These are phyloP conservation scores for Oryzias sinensis DNA, from an alignment of 2,797 vertebrate species.

Conservation along the genomic window DNA sequence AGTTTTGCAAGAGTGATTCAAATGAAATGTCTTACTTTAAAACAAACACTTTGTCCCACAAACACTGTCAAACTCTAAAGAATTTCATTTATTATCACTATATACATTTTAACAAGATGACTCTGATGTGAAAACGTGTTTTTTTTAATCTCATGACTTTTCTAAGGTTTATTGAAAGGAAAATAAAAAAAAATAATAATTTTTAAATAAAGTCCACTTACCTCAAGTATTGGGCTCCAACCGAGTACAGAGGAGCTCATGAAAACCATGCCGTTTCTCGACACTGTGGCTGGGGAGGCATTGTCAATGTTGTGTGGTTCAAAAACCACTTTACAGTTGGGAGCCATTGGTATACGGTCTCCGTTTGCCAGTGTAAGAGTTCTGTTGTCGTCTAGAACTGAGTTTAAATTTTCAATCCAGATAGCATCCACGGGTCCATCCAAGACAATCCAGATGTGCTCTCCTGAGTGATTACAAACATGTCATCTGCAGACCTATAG, in stretches of 20 bases:
- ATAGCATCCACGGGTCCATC: constrained; percentile 97
- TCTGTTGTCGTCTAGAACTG: constrained; percentile 95
- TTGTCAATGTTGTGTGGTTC: constrained; percentile 98
- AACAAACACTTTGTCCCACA: too few species aligned
- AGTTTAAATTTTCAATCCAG: constrained; percentile 99
- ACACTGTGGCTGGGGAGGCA: constrained; percentile 95
- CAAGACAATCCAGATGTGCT: constrained; percentile 96
- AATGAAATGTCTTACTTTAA: background rate
- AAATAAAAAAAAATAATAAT: background rate
- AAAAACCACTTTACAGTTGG: constrained; percentile 95
- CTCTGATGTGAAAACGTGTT: too few species aligned
- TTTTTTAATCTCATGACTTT: too few species aligned
- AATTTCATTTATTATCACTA: too few species aligned
- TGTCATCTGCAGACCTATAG: too few species aligned
- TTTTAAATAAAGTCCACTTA: constrained; percentile 41
- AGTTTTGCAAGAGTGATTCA: background rate
- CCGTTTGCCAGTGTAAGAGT: constrained; percentile 95
- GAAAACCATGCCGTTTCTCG: constrained; percentile 97
- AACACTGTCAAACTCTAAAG: too few species aligned
- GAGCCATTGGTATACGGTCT: constrained; percentile 95
- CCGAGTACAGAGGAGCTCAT: constrained; percentile 95
- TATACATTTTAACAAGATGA: too few species aligned
- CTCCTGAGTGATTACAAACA: constrained; percentile 73
- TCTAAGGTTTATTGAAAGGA: background rate
- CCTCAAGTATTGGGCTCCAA: constrained; percentile 95